A percentile compares a stretch with the other conserved stretches of the same genome.
These are phyloP conservation scores for Phalloptychus januarius DNA, from an alignment of 2,797 vertebrate species.

Conservation along the genomic window DNA sequence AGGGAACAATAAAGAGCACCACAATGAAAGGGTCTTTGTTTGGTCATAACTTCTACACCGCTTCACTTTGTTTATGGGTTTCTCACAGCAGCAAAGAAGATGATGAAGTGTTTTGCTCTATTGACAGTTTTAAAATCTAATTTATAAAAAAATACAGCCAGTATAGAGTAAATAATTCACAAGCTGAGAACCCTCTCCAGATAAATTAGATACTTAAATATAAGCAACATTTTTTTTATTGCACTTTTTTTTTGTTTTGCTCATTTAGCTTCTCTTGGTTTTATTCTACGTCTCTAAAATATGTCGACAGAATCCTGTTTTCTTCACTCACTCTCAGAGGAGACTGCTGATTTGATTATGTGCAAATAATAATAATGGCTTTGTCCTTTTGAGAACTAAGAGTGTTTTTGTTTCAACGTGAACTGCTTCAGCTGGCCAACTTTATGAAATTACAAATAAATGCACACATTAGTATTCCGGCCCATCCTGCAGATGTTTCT, in stretches of 20 bases:
- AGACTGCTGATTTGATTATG: slow-evolving; percentile 6
- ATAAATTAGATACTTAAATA: neutral
- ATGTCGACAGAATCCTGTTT: neutral
- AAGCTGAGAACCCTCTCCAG: neutral
- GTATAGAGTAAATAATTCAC: neutral
- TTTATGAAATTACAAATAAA: slow-evolving; percentile 14
- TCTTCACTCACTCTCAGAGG: neutral
- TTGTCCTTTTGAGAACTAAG: slow-evolving; percentile 2
- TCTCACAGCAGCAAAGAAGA: neutral
- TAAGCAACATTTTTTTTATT: neutral
- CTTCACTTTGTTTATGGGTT: slow-evolving; percentile 11
- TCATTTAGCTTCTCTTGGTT: neutral
- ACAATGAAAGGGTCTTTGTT: slow-evolving; percentile 17
- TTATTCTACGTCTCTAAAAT: neutral
- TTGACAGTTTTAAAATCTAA: neutral
- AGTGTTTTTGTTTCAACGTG: slow-evolving; percentile 1
- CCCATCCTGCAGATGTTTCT: neutral
- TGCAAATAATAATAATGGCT: slow-evolving; percentile 1
- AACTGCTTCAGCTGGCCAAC: neutral
- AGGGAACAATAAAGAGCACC: slow-evolving; percentile 24
- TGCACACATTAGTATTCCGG: neutral
- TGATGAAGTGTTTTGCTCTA: neutral
- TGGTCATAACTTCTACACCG: neutral
- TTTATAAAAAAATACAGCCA: neutral
- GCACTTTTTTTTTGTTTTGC: neutral